A percentile compares a stretch with the other conserved stretches of the same genome.
Evolutionary conservation across 2,888 invertebrate species (phyloP).

Genomic region (Hydriomena furcata): DNA sequence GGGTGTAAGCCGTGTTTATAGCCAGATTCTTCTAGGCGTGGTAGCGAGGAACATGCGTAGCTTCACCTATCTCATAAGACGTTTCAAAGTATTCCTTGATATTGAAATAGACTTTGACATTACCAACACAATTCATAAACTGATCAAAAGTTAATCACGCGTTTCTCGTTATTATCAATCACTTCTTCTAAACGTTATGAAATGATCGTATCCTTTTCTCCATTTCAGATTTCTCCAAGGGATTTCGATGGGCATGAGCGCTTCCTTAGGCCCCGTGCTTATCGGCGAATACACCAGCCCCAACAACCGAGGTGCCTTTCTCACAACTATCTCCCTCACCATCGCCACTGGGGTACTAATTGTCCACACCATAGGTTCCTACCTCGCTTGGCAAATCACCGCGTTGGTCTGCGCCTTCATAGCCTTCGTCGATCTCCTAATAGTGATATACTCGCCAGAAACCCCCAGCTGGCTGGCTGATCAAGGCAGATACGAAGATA

Average conservation of each 20-base stretch:
- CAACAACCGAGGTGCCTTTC: constrained; percentile 79
- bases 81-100: too few species aligned
- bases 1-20: too few species aligned
- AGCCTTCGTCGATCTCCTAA: constrained; percentile 63
- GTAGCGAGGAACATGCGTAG: too few species aligned
- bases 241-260: constrained; percentile 67
- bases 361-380: constrained; percentile 83
- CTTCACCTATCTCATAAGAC: too few species aligned
- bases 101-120: too few species aligned
- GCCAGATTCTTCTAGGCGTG: too few species aligned
- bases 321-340: constrained; percentile 79
- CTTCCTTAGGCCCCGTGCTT: constrained; percentile 64
- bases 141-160: too few species aligned
- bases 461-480: constrained; percentile 85
- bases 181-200: too few species aligned
- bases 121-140: too few species aligned
- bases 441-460: constrained; percentile 72
- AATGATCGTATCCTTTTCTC: constrained; percentile 20
- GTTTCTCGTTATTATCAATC: too few species aligned
- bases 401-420: constrained; percentile 67
- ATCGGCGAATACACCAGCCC: constrained; percentile 78
- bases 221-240: constrained; percentile 56
- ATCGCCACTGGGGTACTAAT: constrained; percentile 80
- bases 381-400: constrained; percentile 76
- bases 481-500: constrained; percentile 72